Base-by-base conservation (phyloP, 2,113 vertebrate genomes). In the Oceanites oceanicus region DNA sequence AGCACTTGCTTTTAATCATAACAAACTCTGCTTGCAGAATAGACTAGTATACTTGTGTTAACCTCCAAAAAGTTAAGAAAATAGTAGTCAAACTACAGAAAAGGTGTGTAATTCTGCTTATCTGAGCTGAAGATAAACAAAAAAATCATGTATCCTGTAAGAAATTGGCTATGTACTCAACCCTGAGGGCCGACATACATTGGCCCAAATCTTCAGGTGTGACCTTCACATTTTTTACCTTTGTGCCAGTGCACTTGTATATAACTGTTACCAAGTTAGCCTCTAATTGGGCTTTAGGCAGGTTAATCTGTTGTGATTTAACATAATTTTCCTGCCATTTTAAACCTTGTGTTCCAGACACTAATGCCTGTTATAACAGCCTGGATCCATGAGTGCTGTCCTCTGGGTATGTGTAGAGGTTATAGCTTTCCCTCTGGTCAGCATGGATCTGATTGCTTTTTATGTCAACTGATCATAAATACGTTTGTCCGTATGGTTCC, bases 371-470 rank as follows among this genome's bases (percentile, higher is more conserved):
- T 38, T 90, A 8, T 44, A 49, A n/a, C 7, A 75, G 8, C 15
- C 34, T 32, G 34, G n/a, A 49, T 68, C 10, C 0, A 4, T 29
- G 47, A 58, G 17, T 58, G 34, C 26, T 62, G 38, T 44, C 49
- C 16, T 84, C 34, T 47, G 7, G 5, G 6, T 68, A 29, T 0
- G 0, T 40, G 2, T 21, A 38, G 30, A 76, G 5, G 7, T n/a
- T 55, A 20, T 7, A 47, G 12, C 7, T 76, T 73, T 85, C 38
- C 14, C 13, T 62, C 16, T 76, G 45, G 16, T 38, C 5, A 13
- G 20, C 19, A 44, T 15, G 5, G 6, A 38, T 76, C 3, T 84
- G 52, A 66, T 17, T 75, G 11, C 3, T 80, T 87, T 36, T 34
- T 44, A 3, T 52, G 38, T 53, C 59, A 63, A 17, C 4, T 71